Evolutionary conservation across 2,888 invertebrate species (phyloP), one percentile per base, ranked within the genome.

Genomic region (Byasa hedistus): DNA sequence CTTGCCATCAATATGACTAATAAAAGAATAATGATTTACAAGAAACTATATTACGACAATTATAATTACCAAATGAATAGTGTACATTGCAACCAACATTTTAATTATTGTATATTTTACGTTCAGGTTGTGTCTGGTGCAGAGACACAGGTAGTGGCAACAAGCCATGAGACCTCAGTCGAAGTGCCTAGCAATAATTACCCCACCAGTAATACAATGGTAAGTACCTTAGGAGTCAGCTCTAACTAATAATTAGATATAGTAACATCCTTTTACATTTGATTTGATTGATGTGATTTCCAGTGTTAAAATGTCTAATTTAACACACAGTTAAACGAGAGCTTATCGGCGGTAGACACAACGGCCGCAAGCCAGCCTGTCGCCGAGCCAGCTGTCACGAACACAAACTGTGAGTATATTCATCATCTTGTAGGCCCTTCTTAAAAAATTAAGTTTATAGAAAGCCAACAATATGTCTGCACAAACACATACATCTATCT

Each of bases 291-390:
- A n/a, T n/a, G n/a, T n/a, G n/a, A n/a, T 8, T 27, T 32, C 8
- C 10, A 32, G 8, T 32, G 32, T 32, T 32, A 32, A 32, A 10
- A 32, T 8, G 32, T 32, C 10, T 5, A 32, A 10, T 32, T 32
- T 32, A 8, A 7, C 32, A 32, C 55, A 32, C 83, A 87, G 86
- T 69, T 87, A 70, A 84, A 61, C 57, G 89, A 88, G 69, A 82
- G 78, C 56, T 68, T 87, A 64, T 81, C 86, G 24, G 82, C 77
- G 27, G 83, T 82, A 24, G 89, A 87, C 52, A 65, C 87, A n/a
- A 70, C 85, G 61, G 73, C 86, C 10, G 59, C 78, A 32, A 75
- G 79, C 61, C 79, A 82, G 69, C 75, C 79, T 3, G 73, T 76
- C 23, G 64, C 79, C 0, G 86, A 86, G 64, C 76, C 85, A 1